Evolutionary conservation across 2,888 invertebrate species (phyloP), one percentile per base, ranked within the genome.

Genomic region (Drosophila diplacantha): DNA sequence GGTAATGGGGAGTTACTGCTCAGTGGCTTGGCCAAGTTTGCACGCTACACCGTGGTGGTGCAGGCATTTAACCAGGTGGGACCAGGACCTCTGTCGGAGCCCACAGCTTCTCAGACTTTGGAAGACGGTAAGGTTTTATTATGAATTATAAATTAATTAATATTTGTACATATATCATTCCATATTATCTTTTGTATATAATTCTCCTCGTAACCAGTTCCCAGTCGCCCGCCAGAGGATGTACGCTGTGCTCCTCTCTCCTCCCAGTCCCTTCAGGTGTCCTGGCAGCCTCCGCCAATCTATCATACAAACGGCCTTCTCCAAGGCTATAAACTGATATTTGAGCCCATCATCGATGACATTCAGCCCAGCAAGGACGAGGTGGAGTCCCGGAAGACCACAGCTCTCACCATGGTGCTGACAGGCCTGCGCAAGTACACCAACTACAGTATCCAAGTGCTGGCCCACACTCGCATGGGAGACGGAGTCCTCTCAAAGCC

Each of bases 371-470:
- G 88, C 38, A 90, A 89, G 71, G 91, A 91, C 66, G 90, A 91
- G 72, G 90, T 91, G 49, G 91, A 91, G 75, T 90, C 90, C 2
- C 90, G 92, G 26, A 93, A 93, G 85, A 93, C 93, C 1, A 92
- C 92, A 22, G 92, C 92, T 0, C 87, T 93, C 60, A 93, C 92
- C 35, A 91, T 92, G 2, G 93, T 93, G 52, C 89, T 95, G 29
- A 92, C 92, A 0, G 92, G 92, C 5, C 89, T 95, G 65, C 90
- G 92, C 80, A 93, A 93, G 83, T 95, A 91, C 86, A 93, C 94
- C 32, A 95, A 95, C 88, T 95, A 95, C 87, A 94, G 94, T 84
- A 90, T 95, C 64, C 93, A 94, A 88, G 93, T 95, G 11, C 85
- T 94, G 79, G 94, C 95, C 1, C 94, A 91, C 86, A 95, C 95